Evolutionary conservation across 2,113 vertebrate genomes (phyloP), one percentile per base, ranked within the genome.

Genomic region (Otolemur garnettii): DNA sequence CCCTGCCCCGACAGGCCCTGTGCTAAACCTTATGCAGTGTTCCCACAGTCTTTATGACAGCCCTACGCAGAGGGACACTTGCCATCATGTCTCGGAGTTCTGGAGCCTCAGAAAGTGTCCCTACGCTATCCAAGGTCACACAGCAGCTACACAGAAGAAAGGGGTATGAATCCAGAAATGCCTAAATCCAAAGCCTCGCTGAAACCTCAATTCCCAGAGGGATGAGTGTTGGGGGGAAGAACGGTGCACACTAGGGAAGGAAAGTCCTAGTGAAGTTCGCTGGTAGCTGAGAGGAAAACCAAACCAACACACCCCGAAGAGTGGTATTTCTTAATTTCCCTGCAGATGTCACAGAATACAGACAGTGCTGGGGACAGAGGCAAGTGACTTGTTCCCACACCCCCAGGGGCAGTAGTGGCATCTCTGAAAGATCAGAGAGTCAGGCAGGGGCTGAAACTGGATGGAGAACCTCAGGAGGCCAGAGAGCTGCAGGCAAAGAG

Each of bases 341-440:
- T 2, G 75, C 18, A 12, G 74, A 35, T 8, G 53, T 86, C 38
- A 28, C 12, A 14, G 82, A 50, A n/a, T 26, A 4, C 18, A 0
- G 42, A 30, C 42, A 11, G 30, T 55, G 15, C 12, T 0, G 14
- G 74, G n/a, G 45, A 33, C 35, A 91, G 21, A 59, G 0, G 30
- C 0, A 0, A 11, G 2, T 1, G 4, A 33, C 0, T 7, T 78
- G 60, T 28, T n/a, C 18, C 35, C 2, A 0, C 1, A 1, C 2
- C 35, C 4, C 13, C 15, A 28, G n/a, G n/a, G 15, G 7, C 57
- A 1, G 14, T 62, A 1, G 2, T 10, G 26, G 3, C 12, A 18
- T 4, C 57, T 50, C 14, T 4, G 12, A 28, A 81, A 12, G 2
- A 2, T 81, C n/a, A 4, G 50, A 57, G 45, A 15, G 18, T n/a